Conservation (phyloP, 2,797 vertebrate genomes). For the Amblyraja radiata region DNA sequence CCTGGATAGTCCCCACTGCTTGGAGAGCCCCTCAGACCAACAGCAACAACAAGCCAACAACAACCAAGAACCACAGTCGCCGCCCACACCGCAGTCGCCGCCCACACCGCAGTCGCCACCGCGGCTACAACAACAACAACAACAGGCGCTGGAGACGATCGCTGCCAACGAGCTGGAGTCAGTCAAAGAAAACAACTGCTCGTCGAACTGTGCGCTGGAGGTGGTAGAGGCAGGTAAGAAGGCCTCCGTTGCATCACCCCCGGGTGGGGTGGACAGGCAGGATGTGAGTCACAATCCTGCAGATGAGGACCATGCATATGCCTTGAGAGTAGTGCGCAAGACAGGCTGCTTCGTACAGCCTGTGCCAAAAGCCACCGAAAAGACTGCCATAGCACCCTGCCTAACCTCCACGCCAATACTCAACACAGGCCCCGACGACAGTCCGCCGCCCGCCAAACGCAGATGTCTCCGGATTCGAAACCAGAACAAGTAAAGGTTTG, state of each 20-base stretch:
- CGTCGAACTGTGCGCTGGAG: slow-evolving; percentile 66
- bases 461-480: slow-evolving; percentile 99
- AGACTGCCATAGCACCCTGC: slow-evolving; percentile 85
- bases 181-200: slow-evolving; percentile 94
- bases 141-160: slow-evolving; percentile 54
- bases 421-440: slow-evolving; percentile 80
- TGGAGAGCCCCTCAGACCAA: slow-evolving; percentile 56
- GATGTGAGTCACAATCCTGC: slow-evolving; percentile 78
- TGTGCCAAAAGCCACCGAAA: slow-evolving; percentile 91
- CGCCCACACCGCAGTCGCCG: not conserved
- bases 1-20: slow-evolving; percentile 60
- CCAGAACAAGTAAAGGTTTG: slow-evolving; percentile 97
- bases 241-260: slow-evolving; percentile 67
- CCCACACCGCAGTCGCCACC: not conserved
- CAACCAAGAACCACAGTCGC: slow-evolving; percentile 38
- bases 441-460: slow-evolving; percentile 94
- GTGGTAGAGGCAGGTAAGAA: slow-evolving; percentile 76
- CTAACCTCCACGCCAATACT: slow-evolving; percentile 79
- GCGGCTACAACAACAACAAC: not conserved
- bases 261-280: slow-evolving; percentile 71
- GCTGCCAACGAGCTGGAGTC: slow-evolving; percentile 78
- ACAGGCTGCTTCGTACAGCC: slow-evolving; percentile 95
- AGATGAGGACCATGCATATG: slow-evolving; percentile 91
- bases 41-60: slow-evolving; percentile 41
- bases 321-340: slow-evolving; percentile 86